phyloP scores from a whole-genome alignment of 1,140 invertebrate genomes.

The Bombus superbus region DNA sequence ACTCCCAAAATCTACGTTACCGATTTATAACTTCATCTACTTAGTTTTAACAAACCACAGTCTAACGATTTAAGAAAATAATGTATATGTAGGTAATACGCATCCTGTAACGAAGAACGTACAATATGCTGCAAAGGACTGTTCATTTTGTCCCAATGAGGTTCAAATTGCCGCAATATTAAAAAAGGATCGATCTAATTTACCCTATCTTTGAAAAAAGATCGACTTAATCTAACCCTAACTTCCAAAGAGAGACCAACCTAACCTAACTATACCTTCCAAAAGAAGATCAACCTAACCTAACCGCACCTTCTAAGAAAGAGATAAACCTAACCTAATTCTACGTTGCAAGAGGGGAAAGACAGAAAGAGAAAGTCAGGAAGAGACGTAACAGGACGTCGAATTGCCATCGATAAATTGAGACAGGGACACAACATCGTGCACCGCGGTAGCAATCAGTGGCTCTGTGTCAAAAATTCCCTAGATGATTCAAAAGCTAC shows the following conservation, averaged over 20 bases:
- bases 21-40: too few species aligned
- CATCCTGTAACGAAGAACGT: too few species aligned
- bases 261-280: neutral
- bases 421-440: constrained; percentile 12
- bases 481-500: constrained; percentile 51
- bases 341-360: neutral
- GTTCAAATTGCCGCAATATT: too few species aligned
- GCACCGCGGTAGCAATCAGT: constrained; percentile 15
- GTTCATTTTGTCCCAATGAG: too few species aligned
- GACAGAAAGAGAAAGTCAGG: neutral
- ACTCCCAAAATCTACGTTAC: too few species aligned
- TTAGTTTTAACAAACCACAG: too few species aligned
- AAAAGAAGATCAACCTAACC: neutral
- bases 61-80: too few species aligned
- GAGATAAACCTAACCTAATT: neutral
- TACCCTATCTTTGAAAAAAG: too few species aligned
- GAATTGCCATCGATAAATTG: neutral
- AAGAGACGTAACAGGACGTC: neutral
- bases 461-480: constrained; percentile 45
- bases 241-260: neutral
- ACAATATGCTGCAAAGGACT: too few species aligned
- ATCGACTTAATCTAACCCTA: too few species aligned
- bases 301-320: neutral
- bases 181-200: too few species aligned
- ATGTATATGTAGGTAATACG: too few species aligned